Percentiles rank a stretch among this genome's conserved stretches.
phyloP scores from a whole-genome alignment of 2,113 vertebrate species.

The Hippotragus niger region DNA sequence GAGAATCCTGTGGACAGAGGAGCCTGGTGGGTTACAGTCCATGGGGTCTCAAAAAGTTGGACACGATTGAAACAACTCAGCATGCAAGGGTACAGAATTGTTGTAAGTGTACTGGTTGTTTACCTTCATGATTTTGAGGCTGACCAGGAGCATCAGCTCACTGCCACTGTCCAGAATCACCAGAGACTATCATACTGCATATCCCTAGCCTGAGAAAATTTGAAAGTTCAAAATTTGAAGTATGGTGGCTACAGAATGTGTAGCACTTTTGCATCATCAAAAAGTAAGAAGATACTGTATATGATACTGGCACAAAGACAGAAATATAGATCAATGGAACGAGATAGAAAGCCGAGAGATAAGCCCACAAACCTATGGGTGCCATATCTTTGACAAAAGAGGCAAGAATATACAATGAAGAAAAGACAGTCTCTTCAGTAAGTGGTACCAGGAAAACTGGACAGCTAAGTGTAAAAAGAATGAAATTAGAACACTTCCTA shows the following conservation, averaged over 20 bases:
- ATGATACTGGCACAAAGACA: not conserved
- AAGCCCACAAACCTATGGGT: not conserved
- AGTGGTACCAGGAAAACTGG: not conserved
- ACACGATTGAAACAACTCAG: not conserved
- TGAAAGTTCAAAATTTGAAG: not conserved
- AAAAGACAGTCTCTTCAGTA: not conserved
- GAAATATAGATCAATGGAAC: not conserved
- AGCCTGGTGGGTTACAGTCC: not conserved
- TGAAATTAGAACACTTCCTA: not conserved
- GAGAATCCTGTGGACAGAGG: not conserved
- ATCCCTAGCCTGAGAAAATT: not conserved
- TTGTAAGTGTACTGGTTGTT: not conserved
- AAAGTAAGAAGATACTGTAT: not conserved
- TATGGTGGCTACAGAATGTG: not conserved
- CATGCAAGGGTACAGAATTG: not conserved
- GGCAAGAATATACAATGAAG: not conserved
- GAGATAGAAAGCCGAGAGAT: not conserved
- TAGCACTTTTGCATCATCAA: not conserved
- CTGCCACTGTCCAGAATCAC: not conserved
- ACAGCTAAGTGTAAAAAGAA: not conserved
- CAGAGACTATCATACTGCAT: no score
- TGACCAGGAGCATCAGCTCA: not conserved
- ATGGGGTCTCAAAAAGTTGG: not conserved
- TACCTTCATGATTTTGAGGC: not conserved
- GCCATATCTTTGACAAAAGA: not conserved